These are phyloP conservation scores for Serinus canaria DNA, from an alignment of 2,113 vertebrate genomes.

Conservation along the genomic window DNA sequence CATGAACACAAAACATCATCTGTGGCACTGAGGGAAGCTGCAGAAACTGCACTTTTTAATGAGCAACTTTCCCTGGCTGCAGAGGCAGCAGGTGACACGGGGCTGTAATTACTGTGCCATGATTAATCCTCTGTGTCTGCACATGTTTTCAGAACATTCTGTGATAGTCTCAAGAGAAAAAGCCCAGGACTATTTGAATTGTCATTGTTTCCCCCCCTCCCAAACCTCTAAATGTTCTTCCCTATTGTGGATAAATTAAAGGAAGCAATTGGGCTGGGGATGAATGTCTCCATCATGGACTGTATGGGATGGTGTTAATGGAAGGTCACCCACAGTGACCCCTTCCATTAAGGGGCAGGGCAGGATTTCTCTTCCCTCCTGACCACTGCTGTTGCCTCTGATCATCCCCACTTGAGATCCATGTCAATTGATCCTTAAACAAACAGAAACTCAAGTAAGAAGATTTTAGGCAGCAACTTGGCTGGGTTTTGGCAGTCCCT, in stretches of 20 bases:
- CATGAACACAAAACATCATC: neutral
- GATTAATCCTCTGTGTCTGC: slow-evolving; percentile 30
- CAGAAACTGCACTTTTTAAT: neutral
- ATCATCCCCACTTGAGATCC: neutral
- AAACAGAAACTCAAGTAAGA: neutral
- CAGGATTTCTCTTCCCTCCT: neutral
- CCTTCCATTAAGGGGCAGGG: neutral
- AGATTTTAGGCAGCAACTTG: neutral
- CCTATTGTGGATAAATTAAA: neutral
- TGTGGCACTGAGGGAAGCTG: neutral
- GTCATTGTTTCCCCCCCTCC: neutral
- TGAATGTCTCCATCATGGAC: neutral
- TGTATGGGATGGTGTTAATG: neutral
- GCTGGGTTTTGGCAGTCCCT: neutral
- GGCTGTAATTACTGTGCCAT: slow-evolving; percentile 17
- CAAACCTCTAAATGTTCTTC: neutral
- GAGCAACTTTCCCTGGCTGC: slow-evolving; percentile 1
- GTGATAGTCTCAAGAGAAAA: neutral
- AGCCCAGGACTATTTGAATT: neutral
- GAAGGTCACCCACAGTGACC: neutral
- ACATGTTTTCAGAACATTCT: slow-evolving; percentile 12
- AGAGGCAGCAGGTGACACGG: neutral
- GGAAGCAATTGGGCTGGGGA: neutral
- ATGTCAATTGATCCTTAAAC: neutral
- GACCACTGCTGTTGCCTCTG: neutral